Percentiles rank a stretch among this genome's conserved stretches.
Conservation (phyloP, 2,888 invertebrate genomes). For the Drosophila peninsularis region DNA sequence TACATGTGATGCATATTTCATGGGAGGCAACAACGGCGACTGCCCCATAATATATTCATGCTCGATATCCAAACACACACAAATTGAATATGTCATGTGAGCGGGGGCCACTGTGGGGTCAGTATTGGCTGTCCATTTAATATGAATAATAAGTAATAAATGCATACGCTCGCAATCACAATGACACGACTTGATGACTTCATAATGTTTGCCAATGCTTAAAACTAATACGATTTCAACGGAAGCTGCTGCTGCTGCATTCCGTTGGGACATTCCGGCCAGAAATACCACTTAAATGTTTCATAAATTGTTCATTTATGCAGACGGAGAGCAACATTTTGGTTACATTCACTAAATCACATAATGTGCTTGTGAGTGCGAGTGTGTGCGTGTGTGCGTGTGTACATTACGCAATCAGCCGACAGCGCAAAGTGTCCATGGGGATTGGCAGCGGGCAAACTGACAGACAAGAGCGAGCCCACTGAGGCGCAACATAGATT, state of each 20-base stretch:
- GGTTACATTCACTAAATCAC: slow-evolving; percentile 26
- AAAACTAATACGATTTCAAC: slow-evolving; percentile 39
- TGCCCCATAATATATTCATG: slow-evolving; percentile 45
- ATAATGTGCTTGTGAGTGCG: background rate
- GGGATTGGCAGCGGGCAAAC: slow-evolving; percentile 53
- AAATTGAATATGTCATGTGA: slow-evolving; percentile 35
- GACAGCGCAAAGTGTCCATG: slow-evolving; percentile 46
- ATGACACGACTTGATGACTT: slow-evolving; percentile 43
- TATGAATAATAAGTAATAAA: slow-evolving; percentile 50
- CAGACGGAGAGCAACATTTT: slow-evolving; percentile 21
- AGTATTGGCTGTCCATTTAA: slow-evolving; percentile 31
- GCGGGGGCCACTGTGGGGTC: background rate
- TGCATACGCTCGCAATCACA: slow-evolving; percentile 31
- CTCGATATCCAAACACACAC: slow-evolving; percentile 39
- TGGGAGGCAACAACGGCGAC: slow-evolving; percentile 17
- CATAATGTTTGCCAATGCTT: slow-evolving; percentile 37
- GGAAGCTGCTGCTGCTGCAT: slow-evolving; percentile 9
- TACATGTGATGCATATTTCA: slow-evolving; percentile 59
- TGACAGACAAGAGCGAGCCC: slow-evolving; percentile 52
- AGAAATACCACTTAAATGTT: slow-evolving; percentile 39
- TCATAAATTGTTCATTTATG: slow-evolving; percentile 67
- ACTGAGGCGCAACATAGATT: background rate
- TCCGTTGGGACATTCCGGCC: slow-evolving; percentile 16
- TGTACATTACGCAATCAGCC: slow-evolving; percentile 63
- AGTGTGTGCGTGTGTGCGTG: slow-evolving; percentile 38